Evolutionary conservation across 2,888 invertebrate genomes (phyloP).

Genomic region (Imbricaverruca yamaguchii): DNA sequence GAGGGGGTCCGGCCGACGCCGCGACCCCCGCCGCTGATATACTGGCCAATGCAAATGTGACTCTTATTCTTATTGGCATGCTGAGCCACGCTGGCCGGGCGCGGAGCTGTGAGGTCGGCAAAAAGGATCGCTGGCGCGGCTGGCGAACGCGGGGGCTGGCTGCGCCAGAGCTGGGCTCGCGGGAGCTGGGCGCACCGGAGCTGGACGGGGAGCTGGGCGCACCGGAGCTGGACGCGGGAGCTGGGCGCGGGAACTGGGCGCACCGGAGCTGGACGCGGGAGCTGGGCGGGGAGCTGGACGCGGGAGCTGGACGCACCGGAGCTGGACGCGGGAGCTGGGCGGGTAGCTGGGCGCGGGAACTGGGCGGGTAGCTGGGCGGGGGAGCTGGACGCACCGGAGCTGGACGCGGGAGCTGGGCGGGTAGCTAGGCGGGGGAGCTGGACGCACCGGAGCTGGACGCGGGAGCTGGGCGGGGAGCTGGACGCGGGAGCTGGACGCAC

Average conservation of each 20-base stretch:
- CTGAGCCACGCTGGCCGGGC: neutral
- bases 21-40: neutral
- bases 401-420: neutral
- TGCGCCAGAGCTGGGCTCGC: neutral
- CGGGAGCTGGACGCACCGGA: too few relatives aligned
- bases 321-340: too few relatives aligned
- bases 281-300: too few relatives aligned
- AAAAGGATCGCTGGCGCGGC: neutral
- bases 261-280: too few relatives aligned
- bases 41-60: constrained; percentile 10
- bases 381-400: too few relatives aligned
- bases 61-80: neutral
- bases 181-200: too few relatives aligned
- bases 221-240: neutral
- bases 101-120: neutral
- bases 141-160: neutral
- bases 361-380: neutral
- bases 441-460: neutral
- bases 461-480: neutral
- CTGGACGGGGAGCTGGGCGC: too few relatives aligned
- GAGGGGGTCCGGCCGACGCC: neutral
- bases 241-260: neutral
- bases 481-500: too few relatives aligned
- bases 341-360: too few relatives aligned
- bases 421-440: neutral